Evolutionary conservation across 2,797 vertebrate species (phyloP).

Genomic region (Tapirus indicus): DNA sequence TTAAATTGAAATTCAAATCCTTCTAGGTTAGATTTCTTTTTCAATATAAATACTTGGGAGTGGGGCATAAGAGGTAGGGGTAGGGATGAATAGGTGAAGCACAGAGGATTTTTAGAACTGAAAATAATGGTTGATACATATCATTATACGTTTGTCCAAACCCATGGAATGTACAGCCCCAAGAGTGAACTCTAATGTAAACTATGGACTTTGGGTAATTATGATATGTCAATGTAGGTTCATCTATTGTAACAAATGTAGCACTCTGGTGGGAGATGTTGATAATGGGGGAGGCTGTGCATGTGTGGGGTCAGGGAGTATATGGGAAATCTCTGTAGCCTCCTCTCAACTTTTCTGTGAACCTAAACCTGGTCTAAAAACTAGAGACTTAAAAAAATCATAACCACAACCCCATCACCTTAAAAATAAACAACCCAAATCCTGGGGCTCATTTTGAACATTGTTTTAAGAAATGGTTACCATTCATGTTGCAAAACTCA

Average conservation of each 20-base stretch:
- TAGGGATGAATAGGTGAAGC: not conserved
- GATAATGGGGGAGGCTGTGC: not conserved
- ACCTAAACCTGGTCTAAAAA: not conserved
- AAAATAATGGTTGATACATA: not conserved
- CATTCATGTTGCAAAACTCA: not conserved
- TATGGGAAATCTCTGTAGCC: not conserved
- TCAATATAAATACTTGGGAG: not conserved
- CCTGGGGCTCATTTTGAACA: not conserved
- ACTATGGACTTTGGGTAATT: not conserved
- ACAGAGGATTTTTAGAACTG: not conserved
- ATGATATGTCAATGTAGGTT: not conserved
- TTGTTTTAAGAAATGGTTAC: slow-evolving; percentile 21
- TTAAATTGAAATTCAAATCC: not conserved
- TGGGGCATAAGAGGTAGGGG: not conserved
- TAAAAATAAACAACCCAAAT: not conserved
- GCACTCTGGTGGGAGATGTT: not conserved
- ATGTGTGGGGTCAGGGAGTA: not conserved
- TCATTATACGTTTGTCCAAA: not conserved
- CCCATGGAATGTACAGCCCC: not conserved
- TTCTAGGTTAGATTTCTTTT: not conserved
- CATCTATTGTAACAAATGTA: not conserved
- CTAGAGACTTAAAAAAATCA: not conserved
- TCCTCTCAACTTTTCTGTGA: not conserved
- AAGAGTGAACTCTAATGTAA: not conserved
- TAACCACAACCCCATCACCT: not conserved